A percentile compares a stretch with the other conserved stretches of the same genome.
These are phyloP conservation scores for Sebastes baramenuke DNA, from an alignment of 2,797 vertebrate species.

Conservation along the genomic window DNA sequence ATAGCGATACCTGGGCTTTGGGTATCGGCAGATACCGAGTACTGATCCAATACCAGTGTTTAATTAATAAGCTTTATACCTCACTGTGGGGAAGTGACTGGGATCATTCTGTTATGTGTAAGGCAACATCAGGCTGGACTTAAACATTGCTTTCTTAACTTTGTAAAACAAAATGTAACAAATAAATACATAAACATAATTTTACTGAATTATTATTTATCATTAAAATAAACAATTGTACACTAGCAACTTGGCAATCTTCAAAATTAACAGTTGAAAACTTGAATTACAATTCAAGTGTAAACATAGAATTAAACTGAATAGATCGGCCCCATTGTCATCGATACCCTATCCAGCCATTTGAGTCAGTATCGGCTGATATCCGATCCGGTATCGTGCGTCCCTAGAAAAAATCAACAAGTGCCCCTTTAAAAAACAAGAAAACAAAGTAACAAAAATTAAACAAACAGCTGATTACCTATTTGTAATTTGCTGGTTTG, in stretches of 20 bases:
- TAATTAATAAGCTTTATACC: too few species aligned
- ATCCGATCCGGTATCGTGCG: background rate
- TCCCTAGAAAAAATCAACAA: background rate
- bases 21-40: too few species aligned
- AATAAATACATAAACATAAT: background rate
- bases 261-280: too few species aligned
- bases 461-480: background rate
- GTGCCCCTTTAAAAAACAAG: background rate
- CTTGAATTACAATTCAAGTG: too few species aligned
- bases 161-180: background rate
- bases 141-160: background rate
- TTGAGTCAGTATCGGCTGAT: background rate
- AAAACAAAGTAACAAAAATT: background rate
- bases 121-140: background rate
- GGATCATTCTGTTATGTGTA: too few species aligned
- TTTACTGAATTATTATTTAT: background rate
- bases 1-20: too few species aligned
- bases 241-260: too few species aligned
- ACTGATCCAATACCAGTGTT: too few species aligned
- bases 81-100: background rate
- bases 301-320: background rate
- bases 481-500: background rate
- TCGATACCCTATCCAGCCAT: background rate
- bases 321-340: background rate
- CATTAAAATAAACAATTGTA: too few species aligned